Conservation (phyloP, 2,113 vertebrate species). For the Columbina picui region DNA sequence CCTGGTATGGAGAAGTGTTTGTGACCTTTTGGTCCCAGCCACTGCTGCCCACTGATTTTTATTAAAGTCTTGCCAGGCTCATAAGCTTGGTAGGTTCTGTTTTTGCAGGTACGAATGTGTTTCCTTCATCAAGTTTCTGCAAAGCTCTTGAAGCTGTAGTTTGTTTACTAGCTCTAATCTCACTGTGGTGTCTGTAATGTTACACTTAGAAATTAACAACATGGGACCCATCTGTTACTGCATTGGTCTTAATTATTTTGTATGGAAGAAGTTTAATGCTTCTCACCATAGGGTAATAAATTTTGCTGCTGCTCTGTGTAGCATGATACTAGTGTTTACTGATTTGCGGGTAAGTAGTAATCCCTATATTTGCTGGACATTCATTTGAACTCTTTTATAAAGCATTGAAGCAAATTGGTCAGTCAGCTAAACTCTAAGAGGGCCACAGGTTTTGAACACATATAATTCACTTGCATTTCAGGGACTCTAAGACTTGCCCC, state of each 20-base stretch:
- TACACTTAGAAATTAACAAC: background rate
- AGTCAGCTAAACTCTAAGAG: background rate
- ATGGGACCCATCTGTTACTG: background rate
- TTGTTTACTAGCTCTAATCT: background rate
- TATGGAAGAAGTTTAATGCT: background rate
- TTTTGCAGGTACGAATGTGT: background rate
- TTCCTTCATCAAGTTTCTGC: background rate
- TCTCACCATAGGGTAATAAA: background rate
- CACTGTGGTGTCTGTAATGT: background rate
- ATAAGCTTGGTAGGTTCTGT: background rate
- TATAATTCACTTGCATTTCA: background rate
- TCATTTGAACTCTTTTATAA: background rate
- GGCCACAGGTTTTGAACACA: background rate
- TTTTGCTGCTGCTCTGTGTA: background rate
- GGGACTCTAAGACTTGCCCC: background rate
- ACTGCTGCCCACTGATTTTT: background rate
- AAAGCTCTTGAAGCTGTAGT: background rate
- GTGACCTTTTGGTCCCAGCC: background rate
- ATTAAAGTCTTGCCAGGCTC: background rate
- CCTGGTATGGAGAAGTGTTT: fast-evolving
- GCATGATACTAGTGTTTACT: background rate
- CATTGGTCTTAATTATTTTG: background rate
- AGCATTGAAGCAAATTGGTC: background rate
- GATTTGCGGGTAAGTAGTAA: background rate
- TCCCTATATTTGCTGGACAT: background rate